These are phyloP conservation scores for Aphis gossypii DNA, from an alignment of 1,140 invertebrate genomes.

Conservation along the genomic window DNA sequence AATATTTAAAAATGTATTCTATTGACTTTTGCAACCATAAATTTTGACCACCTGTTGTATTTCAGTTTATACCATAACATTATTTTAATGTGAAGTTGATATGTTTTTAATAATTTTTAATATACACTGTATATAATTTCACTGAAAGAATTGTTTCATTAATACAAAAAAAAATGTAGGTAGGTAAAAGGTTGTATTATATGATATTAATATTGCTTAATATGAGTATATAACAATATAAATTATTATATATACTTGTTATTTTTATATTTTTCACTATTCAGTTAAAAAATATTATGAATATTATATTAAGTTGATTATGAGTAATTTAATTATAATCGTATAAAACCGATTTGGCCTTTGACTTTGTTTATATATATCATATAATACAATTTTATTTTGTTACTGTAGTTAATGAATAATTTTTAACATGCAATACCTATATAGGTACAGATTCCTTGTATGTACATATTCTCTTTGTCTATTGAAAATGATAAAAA, in stretches of 20 bases:
- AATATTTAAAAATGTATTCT: not conserved
- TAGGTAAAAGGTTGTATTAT: not conserved
- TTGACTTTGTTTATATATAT: not conserved
- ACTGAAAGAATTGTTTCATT: not conserved
- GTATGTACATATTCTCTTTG: not conserved
- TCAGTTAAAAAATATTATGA: too few relatives aligned
- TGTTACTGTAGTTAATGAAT: too few relatives aligned
- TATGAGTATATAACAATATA: not conserved
- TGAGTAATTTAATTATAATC: not conserved
- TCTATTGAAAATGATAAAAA: not conserved
- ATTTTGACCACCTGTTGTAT: constrained; percentile 20
- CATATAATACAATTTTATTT: not conserved
- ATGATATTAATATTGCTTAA: not conserved
- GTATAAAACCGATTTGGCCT: not conserved
- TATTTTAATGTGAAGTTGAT: not conserved
- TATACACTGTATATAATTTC: not conserved
- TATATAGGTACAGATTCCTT: not conserved
- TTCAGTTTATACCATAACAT: not conserved
- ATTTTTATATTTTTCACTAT: not conserved
- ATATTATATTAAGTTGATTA: not conserved
- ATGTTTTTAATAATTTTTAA: too few relatives aligned
- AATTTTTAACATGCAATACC: too few relatives aligned
- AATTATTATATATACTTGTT: not conserved
- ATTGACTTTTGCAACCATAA: not conserved
- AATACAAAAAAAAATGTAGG: not conserved